Conservation (phyloP, 2,113 vertebrate species). For the Tiliqua scincoides region DNA sequence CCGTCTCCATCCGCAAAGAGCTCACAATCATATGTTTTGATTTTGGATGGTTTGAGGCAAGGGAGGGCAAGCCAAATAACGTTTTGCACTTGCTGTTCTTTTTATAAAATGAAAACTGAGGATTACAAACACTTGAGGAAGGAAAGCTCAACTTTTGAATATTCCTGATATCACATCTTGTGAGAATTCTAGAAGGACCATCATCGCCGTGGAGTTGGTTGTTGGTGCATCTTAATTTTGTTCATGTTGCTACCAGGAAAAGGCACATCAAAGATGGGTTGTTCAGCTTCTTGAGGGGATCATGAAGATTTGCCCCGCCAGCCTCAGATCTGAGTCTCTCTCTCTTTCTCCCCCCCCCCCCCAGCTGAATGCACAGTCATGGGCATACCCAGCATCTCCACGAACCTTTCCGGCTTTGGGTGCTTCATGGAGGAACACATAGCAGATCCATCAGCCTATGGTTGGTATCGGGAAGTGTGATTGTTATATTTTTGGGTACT, state of each 20-base stretch:
- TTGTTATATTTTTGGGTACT: fast-evolving
- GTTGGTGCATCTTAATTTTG: neutral
- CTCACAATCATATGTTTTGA: too few relatives aligned
- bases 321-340: neutral
- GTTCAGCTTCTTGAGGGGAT: neutral
- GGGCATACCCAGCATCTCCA: slow-evolving; percentile 93
- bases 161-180: neutral
- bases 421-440: slow-evolving; percentile 97
- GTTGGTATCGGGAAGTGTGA: slow-evolving; percentile 61
- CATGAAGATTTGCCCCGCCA: neutral
- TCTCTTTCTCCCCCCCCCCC: slow-evolving; percentile 14
- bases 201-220: neutral
- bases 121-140: neutral
- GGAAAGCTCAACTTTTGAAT: neutral
- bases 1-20: too few relatives aligned
- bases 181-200: neutral
- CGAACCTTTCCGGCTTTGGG: slow-evolving; percentile 93
- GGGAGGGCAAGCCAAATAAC: too few relatives aligned
- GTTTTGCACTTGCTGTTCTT: too few relatives aligned
- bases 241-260: neutral
- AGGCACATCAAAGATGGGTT: neutral
- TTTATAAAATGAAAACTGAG: neutral
- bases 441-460: slow-evolving; percentile 89
- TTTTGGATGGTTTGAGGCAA: too few relatives aligned
- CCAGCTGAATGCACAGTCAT: slow-evolving; percentile 93